Conservation (phyloP, 1,140 invertebrate genomes). For the Drosophila murphyi region DNA sequence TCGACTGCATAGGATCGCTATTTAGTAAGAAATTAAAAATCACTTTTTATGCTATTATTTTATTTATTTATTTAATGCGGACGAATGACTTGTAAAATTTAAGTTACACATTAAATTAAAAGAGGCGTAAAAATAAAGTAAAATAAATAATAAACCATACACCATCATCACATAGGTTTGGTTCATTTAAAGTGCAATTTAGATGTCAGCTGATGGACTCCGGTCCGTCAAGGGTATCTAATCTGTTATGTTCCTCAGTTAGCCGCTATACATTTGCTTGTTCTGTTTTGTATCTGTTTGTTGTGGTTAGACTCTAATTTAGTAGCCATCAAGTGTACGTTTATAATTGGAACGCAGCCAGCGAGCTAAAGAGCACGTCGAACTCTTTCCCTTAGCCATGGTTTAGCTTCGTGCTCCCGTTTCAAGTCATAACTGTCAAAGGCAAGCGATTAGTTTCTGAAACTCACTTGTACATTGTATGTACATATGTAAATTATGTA, state of each 20-base stretch:
- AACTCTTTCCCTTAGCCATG: conserved; percentile 21
- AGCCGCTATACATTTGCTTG: neutral
- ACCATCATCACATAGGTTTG: too few relatives aligned
- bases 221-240: neutral
- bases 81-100: too few relatives aligned
- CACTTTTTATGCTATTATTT: too few relatives aligned
- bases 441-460: conserved; percentile 14
- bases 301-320: conserved; percentile 75
- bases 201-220: neutral
- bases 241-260: neutral
- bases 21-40: too few relatives aligned
- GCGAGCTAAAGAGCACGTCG: conserved; percentile 15
- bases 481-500: neutral
- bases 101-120: too few relatives aligned
- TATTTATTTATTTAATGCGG: too few relatives aligned
- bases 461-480: neutral
- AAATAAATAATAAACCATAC: too few relatives aligned
- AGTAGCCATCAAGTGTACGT: conserved; percentile 71
- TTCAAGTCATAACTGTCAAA: conserved; percentile 67
- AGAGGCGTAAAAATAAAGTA: too few relatives aligned
- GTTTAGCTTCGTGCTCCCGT: conserved; percentile 5
- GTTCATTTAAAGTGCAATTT: too few relatives aligned
- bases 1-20: too few relatives aligned
- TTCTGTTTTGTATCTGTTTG: conserved; percentile 28
- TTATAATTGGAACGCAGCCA: conserved; percentile 72